Evolutionary conservation across 1,140 invertebrate species (phyloP).

Genomic region (Drosophila nasuta): DNA sequence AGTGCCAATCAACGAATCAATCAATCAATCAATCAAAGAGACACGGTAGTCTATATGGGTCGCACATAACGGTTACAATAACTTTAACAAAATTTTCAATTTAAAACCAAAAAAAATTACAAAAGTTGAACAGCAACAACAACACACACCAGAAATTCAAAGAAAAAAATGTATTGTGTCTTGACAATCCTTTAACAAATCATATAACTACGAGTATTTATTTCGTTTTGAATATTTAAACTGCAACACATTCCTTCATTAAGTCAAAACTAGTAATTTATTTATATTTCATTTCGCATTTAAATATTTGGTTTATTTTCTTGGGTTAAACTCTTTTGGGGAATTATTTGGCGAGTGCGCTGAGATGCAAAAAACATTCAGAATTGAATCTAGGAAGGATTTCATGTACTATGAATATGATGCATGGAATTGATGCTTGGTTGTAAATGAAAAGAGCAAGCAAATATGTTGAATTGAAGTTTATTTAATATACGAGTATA

Average conservation of each 20-base stretch:
- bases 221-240: not conserved
- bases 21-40: constrained; percentile 51
- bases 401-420: not conserved
- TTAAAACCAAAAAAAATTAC: not conserved
- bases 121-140: constrained; percentile 4
- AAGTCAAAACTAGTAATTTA: constrained; percentile 2
- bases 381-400: not conserved
- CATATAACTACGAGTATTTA: not conserved
- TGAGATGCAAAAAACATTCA: constrained; percentile 11
- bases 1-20: constrained; percentile 35
- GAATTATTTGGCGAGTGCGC: constrained; percentile 18
- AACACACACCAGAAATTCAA: constrained; percentile 33
- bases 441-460: not conserved
- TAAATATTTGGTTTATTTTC: not conserved
- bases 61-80: constrained; percentile 61
- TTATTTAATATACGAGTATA: too few species aligned
- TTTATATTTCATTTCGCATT: constrained; percentile 2
- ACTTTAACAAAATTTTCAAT: constrained; percentile 1
- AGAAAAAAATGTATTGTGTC: not conserved
- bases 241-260: constrained; percentile 23
- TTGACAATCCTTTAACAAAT: constrained; percentile 15
- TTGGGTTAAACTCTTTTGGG: constrained; percentile 7
- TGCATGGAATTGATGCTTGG: not conserved
- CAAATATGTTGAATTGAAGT: not conserved
- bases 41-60: constrained; percentile 74